phyloP scores from a whole-genome alignment of 2,888 invertebrate genomes.

The Zootermopsis nevadensis region DNA sequence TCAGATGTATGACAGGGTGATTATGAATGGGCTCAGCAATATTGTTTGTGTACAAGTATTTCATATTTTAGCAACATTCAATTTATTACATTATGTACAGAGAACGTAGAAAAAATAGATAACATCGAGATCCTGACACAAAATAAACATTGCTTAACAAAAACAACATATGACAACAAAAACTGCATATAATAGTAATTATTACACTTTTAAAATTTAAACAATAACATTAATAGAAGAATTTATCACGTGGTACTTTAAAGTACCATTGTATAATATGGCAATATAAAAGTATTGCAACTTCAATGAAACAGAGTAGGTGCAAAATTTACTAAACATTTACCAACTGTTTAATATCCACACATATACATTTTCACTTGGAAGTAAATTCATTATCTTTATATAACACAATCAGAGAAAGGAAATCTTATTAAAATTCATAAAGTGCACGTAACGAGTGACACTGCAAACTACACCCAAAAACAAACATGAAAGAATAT shows the following conservation, averaged over 20 bases:
- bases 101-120: not conserved
- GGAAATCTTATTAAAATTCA: not conserved
- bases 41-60: not conserved
- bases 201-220: not conserved
- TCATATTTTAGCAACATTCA: not conserved
- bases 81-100: not conserved
- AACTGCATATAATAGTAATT: not conserved
- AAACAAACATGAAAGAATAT: not conserved
- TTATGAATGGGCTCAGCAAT: not conserved
- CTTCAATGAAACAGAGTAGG: not conserved
- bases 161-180: not conserved
- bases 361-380: not conserved
- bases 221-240: not conserved
- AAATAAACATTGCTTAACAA: slow-evolving; percentile 2
- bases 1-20: not conserved
- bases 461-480: not conserved
- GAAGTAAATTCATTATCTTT: not conserved
- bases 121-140: not conserved
- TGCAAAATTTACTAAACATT: not conserved
- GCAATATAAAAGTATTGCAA: not conserved
- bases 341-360: not conserved
- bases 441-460: not conserved
- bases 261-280: not conserved
- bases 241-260: not conserved
- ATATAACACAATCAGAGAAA: not conserved